Conservation (phyloP, 2,888 invertebrate species). For the Diaprepes abbreviatus region DNA sequence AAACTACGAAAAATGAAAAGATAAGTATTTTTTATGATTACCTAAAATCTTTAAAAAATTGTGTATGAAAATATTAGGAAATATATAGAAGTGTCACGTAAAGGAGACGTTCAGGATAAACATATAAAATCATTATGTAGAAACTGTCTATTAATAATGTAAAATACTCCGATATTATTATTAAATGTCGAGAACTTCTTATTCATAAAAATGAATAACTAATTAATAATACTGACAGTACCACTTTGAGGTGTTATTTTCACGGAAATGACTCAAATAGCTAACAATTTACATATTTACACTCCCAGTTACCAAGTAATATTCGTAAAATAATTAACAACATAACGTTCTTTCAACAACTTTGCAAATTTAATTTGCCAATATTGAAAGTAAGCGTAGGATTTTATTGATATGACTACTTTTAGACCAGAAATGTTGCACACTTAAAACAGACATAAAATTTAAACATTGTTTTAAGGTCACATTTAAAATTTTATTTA, state of each 20-base stretch:
- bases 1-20: too few relatives aligned
- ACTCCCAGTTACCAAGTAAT: slow-evolving; percentile 3
- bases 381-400: neutral
- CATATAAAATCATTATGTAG: too few relatives aligned
- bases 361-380: neutral
- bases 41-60: too few relatives aligned
- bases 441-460: neutral
- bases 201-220: neutral
- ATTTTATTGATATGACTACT: slow-evolving; percentile 4
- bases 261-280: neutral
- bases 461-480: neutral
- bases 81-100: too few relatives aligned
- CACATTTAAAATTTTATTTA: neutral
- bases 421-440: neutral
- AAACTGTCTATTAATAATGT: too few relatives aligned
- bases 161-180: too few relatives aligned
- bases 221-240: neutral
- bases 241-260: neutral
- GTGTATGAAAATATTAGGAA: too few relatives aligned
- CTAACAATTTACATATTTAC: slow-evolving; percentile 5
- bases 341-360: slow-evolving; percentile 1
- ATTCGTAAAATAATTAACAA: neutral
- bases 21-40: too few relatives aligned
- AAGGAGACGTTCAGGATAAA: too few relatives aligned
- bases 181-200: too few relatives aligned